Base-by-base conservation (phyloP, 2,888 invertebrate species). In the Orthonychiurus folsomi region DNA sequence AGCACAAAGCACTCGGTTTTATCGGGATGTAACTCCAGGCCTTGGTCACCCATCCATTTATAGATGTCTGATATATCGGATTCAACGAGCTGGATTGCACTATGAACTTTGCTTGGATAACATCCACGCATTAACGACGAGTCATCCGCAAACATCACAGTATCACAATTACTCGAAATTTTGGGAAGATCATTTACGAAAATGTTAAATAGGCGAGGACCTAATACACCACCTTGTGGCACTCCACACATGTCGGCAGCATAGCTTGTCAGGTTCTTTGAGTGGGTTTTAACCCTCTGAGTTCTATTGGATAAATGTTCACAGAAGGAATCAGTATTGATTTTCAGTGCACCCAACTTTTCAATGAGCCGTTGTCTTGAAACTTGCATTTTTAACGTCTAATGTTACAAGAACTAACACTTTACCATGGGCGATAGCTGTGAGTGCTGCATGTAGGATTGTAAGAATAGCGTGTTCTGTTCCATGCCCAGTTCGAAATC, bases 141-240 rank as follows among this genome's bases (percentile, higher is more conserved):
- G 15, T 37, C 37, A 37, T 37, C 37, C 15, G 37, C 37, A 37
- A 9, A 37, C 5, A 37, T 5, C 9, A 37, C 15, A 37, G 37
- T 37, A 15, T 37, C 9, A 15, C 37, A 37, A 5, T 15, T 9
- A 5, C 5, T 9, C 5, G 37, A 15, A 37, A 37, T 15, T 9
- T 15, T 23, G 9, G 37, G 47, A 2, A 58, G 20, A 21, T 59
- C 59, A 26, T 9, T 26, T 23, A 59, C 50, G 26, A 48, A 59
- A 3, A 59, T 20, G 20, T 27, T 20, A 53, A 59, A 59, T 18
- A 59, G 28, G 2, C 50, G 3, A 1, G 59, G 59, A 2, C 52
- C 50, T 1, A 59, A 20, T 1, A 26, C 15, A 9, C 52, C 28
- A 12, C 52, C 59, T 21, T 60, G 60, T 1, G 54, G 24, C 1